Conservation (phyloP, 2,888 invertebrate species). For the Trichogramma evanescens region DNA sequence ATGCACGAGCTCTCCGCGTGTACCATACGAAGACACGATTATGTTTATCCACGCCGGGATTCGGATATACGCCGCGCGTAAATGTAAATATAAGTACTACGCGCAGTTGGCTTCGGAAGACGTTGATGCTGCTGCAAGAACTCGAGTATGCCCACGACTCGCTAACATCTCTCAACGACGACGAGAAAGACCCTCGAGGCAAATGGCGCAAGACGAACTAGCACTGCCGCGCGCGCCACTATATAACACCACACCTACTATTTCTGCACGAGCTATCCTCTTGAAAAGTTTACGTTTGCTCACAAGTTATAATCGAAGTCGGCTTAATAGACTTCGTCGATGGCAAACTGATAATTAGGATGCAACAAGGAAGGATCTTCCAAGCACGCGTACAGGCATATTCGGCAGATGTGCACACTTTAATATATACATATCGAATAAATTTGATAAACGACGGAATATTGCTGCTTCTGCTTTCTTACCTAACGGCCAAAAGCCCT, state of each 20-base stretch:
- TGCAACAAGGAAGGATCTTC: constrained; percentile 18
- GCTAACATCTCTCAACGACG: constrained; percentile 10
- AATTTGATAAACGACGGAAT: constrained; percentile 13
- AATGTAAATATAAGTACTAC: no score
- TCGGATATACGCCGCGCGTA: no score
- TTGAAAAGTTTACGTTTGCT: constrained; percentile 26
- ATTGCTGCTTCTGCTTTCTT: not conserved
- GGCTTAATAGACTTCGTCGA: constrained; percentile 36
- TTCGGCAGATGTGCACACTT: not conserved
- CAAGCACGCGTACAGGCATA: not conserved
- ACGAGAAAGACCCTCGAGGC: constrained; percentile 11
- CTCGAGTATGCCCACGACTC: not conserved
- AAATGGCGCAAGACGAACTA: not conserved
- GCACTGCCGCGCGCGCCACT: not conserved
- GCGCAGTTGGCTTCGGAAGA: no score
- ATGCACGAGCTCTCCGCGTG: no score
- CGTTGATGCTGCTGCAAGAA: no score
- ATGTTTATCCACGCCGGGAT: no score
- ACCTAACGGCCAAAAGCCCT: not conserved
- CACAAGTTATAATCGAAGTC: constrained; percentile 40
- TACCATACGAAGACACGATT: no score
- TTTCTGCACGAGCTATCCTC: constrained; percentile 14
- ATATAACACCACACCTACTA: no score
- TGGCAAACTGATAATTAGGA: constrained; percentile 37
- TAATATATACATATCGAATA: constrained; percentile 6